These are phyloP conservation scores for Drosophila pseudotakahashii DNA, from an alignment of 2,888 invertebrate species.

Conservation along the genomic window DNA sequence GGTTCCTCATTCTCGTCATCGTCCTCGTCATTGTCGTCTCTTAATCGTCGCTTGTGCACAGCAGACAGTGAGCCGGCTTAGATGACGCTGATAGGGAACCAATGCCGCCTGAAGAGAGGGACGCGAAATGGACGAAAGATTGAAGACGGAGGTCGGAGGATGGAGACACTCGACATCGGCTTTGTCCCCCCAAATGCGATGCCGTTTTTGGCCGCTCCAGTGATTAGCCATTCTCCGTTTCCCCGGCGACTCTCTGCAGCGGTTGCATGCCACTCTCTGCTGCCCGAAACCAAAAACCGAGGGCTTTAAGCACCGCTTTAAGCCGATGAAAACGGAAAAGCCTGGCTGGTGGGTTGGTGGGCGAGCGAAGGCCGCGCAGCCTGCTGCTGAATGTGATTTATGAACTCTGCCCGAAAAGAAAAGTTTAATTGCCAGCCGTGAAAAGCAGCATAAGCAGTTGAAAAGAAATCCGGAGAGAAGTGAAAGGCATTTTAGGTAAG, in stretches of 20 bases:
- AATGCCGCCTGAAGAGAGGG: constrained; percentile 23
- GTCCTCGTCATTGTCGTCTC: constrained; percentile 32
- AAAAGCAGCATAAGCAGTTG: constrained; percentile 65
- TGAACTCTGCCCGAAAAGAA: constrained; percentile 75
- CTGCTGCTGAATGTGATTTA: constrained; percentile 77
- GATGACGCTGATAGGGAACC: constrained; percentile 61
- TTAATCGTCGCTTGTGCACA: constrained; percentile 47
- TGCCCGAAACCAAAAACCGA: constrained; percentile 13
- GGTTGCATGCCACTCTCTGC: constrained; percentile 18
- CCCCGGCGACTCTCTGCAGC: constrained; percentile 22
- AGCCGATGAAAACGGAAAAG: constrained; percentile 42
- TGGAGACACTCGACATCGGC: constrained; percentile 27
- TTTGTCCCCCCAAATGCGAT: constrained; percentile 37
- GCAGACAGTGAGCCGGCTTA: constrained; percentile 75
- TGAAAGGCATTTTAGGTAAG: constrained; percentile 11
- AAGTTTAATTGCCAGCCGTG: constrained; percentile 81
- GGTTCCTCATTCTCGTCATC: constrained; percentile 37
- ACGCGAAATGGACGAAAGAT: constrained; percentile 3
- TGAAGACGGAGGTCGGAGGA: not conserved
- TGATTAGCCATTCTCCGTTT: constrained; percentile 51
- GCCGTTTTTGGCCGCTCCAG: constrained; percentile 57
- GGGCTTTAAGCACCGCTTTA: constrained; percentile 50
- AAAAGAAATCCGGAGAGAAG: constrained; percentile 47
- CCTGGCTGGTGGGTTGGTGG: constrained; percentile 9
- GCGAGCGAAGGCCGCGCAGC: constrained; percentile 35